These are phyloP conservation scores for Galbula dea DNA, from an alignment of 2,113 vertebrate species.

Conservation along the genomic window DNA sequence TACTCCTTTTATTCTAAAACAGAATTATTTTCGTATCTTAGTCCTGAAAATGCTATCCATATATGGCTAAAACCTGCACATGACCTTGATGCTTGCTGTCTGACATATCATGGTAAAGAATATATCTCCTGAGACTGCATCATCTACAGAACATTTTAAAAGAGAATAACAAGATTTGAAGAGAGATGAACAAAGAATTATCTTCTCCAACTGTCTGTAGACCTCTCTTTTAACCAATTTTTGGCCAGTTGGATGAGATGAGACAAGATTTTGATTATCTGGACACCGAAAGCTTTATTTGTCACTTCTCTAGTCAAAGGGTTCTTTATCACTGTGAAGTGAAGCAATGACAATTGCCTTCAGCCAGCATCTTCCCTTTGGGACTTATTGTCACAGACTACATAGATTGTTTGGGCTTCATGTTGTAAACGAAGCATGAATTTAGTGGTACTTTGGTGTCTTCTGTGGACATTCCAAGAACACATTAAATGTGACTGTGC, in stretches of 20 bases:
- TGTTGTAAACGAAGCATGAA: neutral
- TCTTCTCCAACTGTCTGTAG: neutral
- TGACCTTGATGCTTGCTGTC: neutral
- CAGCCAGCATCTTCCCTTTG: neutral
- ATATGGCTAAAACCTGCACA: neutral
- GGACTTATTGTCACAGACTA: neutral
- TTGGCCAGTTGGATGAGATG: neutral
- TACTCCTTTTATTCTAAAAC: neutral
- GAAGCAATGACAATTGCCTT: neutral
- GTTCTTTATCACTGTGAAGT: neutral
- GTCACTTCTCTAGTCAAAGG: neutral
- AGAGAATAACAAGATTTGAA: neutral
- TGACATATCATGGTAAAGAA: neutral
- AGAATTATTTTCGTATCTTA: neutral
- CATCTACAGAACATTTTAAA: neutral
- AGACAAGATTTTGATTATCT: neutral
- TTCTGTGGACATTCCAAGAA: neutral
- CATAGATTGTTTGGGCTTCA: accelerated
- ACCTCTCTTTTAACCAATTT: neutral
- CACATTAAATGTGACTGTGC: neutral
- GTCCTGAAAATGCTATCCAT: neutral
- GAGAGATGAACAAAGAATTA: neutral
- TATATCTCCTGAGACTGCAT: neutral
- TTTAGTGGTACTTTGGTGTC: neutral
- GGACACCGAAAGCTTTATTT: neutral